Evolutionary conservation across 2,888 invertebrate genomes (phyloP).

Genomic region (Phengaris arion): DNA sequence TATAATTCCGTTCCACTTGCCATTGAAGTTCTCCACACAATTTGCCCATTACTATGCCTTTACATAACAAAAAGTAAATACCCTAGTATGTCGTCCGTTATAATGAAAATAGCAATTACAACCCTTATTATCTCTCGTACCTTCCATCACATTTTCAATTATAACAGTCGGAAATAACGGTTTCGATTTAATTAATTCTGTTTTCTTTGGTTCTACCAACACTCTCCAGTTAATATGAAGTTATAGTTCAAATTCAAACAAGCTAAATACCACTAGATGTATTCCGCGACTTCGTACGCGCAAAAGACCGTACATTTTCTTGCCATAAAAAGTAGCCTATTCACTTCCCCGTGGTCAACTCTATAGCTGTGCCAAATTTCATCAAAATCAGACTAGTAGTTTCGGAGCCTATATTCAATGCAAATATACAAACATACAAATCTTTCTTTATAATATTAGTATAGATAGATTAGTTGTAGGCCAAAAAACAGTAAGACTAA

Average conservation of each 20-base stretch:
- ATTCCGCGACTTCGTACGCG: too few species aligned
- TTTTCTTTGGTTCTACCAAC: slow-evolving; percentile 30
- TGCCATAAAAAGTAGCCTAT: too few species aligned
- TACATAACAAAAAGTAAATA: slow-evolving; percentile 13
- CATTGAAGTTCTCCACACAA: slow-evolving; percentile 20
- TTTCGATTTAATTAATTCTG: slow-evolving; percentile 56
- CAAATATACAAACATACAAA: too few species aligned
- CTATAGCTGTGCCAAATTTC: too few species aligned
- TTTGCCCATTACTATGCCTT: background rate
- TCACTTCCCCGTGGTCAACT: too few species aligned
- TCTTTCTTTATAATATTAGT: too few species aligned
- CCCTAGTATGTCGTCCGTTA: slow-evolving; percentile 4
- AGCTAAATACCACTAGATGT: too few species aligned
- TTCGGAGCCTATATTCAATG: too few species aligned
- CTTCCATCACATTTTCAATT: slow-evolving; percentile 42
- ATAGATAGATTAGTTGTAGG: too few species aligned
- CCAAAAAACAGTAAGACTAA: too few species aligned
- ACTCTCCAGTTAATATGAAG: background rate
- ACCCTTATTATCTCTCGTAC: slow-evolving; percentile 17
- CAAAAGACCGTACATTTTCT: too few species aligned
- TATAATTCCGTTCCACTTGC: background rate
- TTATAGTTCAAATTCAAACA: background rate
- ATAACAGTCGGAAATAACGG: slow-evolving; percentile 47
- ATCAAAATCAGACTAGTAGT: too few species aligned
- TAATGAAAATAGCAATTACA: slow-evolving; percentile 30